Percentiles rank a stretch among this genome's conserved stretches.
phyloP scores from a whole-genome alignment of 1,140 invertebrate genomes.

The Aphidius ervi region DNA sequence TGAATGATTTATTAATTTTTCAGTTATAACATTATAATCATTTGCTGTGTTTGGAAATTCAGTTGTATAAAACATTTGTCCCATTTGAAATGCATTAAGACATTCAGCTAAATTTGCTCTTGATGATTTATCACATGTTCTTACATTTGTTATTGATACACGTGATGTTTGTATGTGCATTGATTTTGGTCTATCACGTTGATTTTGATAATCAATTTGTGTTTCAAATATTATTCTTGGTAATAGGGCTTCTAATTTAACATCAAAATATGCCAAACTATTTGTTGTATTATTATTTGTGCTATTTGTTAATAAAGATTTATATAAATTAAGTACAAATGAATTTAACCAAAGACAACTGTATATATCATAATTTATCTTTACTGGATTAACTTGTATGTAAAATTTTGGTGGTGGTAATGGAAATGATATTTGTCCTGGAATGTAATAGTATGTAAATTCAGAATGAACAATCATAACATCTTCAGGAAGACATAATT shows the following conservation, averaged over 20 bases:
- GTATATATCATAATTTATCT: slow-evolving; percentile 77
- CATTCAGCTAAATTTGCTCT: slow-evolving; percentile 69
- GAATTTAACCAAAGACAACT: slow-evolving; percentile 91
- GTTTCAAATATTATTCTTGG: slow-evolving; percentile 79
- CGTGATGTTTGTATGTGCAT: slow-evolving; percentile 79
- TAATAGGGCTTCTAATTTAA: slow-evolving; percentile 86
- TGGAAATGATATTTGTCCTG: slow-evolving; percentile 84
- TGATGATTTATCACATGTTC: slow-evolving; percentile 65
- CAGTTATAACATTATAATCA: slow-evolving; percentile 67
- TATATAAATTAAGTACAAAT: slow-evolving; percentile 83
- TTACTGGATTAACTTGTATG: slow-evolving; percentile 83
- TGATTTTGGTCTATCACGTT: slow-evolving; percentile 76
- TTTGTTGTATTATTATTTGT: slow-evolving; percentile 35
- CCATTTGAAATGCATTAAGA: slow-evolving; percentile 68
- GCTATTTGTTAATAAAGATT: slow-evolving; percentile 60
- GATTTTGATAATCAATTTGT: slow-evolving; percentile 63
- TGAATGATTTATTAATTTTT: slow-evolving; percentile 71
- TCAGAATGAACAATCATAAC: slow-evolving; percentile 89
- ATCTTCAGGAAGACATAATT: slow-evolving; percentile 79
- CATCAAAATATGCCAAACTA: slow-evolving; percentile 73
- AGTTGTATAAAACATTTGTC: slow-evolving; percentile 67
- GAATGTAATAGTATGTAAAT: slow-evolving; percentile 96
- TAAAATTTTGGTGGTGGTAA: slow-evolving; percentile 91
- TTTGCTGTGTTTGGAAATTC: slow-evolving; percentile 66
- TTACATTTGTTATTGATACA: slow-evolving; percentile 74